Percentiles rank a stretch among this genome's conserved stretches.
Conservation (phyloP, 2,797 vertebrate species). For the Acipenser ruthenus region DNA sequence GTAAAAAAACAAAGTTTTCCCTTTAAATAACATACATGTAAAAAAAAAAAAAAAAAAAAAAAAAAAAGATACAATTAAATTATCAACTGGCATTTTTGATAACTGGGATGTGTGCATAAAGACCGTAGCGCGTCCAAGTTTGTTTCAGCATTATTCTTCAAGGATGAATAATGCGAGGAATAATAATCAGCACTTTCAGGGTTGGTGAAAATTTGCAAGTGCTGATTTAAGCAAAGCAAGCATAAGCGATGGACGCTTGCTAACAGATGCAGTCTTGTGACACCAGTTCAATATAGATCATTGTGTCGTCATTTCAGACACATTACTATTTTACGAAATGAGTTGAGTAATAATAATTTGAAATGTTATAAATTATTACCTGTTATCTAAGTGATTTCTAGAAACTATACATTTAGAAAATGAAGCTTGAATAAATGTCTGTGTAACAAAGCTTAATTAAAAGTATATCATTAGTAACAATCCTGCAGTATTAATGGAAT, state of each 20-base stretch:
- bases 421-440: conserved; percentile 38
- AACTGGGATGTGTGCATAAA: too few species aligned
- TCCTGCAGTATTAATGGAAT: conserved; percentile 39
- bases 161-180: too few species aligned
- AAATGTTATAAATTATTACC: conserved; percentile 35
- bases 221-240: conserved; percentile 42
- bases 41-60: too few species aligned
- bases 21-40: too few species aligned
- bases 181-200: too few species aligned
- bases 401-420: conserved; percentile 24
- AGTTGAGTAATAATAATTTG: conserved; percentile 35
- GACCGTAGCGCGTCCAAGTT: too few species aligned
- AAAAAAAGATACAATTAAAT: too few species aligned
- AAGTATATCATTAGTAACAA: conserved; percentile 52
- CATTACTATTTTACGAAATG: conserved; percentile 6
- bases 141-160: too few species aligned
- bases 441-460: conserved; percentile 47
- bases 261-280: conserved; percentile 33
- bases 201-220: conserved; percentile 10
- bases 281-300: conserved; percentile 22
- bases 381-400: conserved; percentile 34
- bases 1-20: too few species aligned
- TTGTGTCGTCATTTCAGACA: conserved; percentile 11
- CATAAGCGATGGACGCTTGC: conserved; percentile 34
- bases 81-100: too few species aligned